Evolutionary conservation across 92 coral and sea anemone species (phyloP), one percentile per base, ranked within the genome.

Genomic region (Blastomussa wellsi): DNA sequence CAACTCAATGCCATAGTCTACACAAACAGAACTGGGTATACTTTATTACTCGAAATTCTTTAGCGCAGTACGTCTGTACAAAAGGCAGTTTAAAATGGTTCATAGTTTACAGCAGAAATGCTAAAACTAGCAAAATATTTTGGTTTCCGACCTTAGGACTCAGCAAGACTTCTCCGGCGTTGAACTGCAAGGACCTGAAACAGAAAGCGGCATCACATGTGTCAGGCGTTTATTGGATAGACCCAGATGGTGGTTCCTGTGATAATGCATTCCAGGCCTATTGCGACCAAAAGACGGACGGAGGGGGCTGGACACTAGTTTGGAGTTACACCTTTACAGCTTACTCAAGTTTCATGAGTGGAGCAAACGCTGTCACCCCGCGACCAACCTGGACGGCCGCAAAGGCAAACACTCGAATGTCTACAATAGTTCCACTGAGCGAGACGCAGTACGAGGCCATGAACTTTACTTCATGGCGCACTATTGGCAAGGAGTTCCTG

Each of bases 401-500:
- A 3, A 42, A 36, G 38, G 88, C 82, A 3, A 77, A 65, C 64
- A 49, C 70, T 9, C 74, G 66, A 2, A 49, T 84, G 44, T 84
- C 88, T 3, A 77, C 68, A 17, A 84, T 83, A 8, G 57, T 71
- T 57, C 88, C 83, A 1, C 55, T 57, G 38, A 74, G 65, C 37
- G 88, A 85, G 79, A 85, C 88, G 0, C 77, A 85, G 17, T 85
- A 65, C 60, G 76, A 78, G 32, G 89, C 89, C 22, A 42, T 77
- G 69, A 31, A 85, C 44, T 85, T 64, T 75, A n/a, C 31, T 24
- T n/a, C 78, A 67, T 85, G 82, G 77, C 70, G 73, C 48, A 28
- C 78, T 29, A 67, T 85, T 38, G 89, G 89, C 19, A 77, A 59
- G 17, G 64, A 85, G 41, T 13, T 41, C 37, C 75, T 85, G 77